Evolutionary conservation across 2,888 invertebrate genomes (phyloP).

Genomic region (Catocala nupta): DNA sequence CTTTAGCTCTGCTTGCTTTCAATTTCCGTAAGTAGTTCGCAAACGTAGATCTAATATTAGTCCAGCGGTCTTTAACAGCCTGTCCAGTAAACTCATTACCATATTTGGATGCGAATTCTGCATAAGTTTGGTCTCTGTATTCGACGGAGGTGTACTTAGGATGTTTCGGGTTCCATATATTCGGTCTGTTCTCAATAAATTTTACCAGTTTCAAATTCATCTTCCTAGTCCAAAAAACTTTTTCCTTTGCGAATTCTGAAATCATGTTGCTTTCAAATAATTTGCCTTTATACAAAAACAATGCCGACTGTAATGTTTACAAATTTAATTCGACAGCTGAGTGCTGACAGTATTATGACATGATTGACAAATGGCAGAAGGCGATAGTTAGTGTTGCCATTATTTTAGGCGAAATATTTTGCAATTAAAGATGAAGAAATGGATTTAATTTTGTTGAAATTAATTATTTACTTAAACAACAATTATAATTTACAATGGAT

Average conservation of each 20-base stretch:
- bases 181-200: constrained; percentile 73
- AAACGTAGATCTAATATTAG: constrained; percentile 81
- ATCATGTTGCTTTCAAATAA: constrained; percentile 55
- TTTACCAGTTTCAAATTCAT: constrained; percentile 81
- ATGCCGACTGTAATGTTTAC: too few relatives aligned
- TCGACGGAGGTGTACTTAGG: constrained; percentile 76
- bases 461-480: too few relatives aligned
- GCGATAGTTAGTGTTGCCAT: too few relatives aligned
- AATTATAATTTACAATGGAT: too few relatives aligned
- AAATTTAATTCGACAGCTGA: too few relatives aligned
- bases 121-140: constrained; percentile 72
- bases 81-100: constrained; percentile 76
- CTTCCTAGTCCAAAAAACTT: constrained; percentile 80
- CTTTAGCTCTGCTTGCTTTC: constrained; percentile 63
- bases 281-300: too few relatives aligned
- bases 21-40: constrained; percentile 78
- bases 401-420: too few relatives aligned
- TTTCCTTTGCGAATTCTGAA: constrained; percentile 79
- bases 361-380: too few relatives aligned
- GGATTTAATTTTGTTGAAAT: too few relatives aligned
- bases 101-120: constrained; percentile 77
- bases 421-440: too few relatives aligned
- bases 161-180: constrained; percentile 81
- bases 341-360: too few relatives aligned
- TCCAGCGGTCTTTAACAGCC: constrained; percentile 83